A percentile compares a stretch with the other conserved stretches of the same genome.
Conservation (phyloP, 2,797 vertebrate genomes). For the Channa striata region DNA sequence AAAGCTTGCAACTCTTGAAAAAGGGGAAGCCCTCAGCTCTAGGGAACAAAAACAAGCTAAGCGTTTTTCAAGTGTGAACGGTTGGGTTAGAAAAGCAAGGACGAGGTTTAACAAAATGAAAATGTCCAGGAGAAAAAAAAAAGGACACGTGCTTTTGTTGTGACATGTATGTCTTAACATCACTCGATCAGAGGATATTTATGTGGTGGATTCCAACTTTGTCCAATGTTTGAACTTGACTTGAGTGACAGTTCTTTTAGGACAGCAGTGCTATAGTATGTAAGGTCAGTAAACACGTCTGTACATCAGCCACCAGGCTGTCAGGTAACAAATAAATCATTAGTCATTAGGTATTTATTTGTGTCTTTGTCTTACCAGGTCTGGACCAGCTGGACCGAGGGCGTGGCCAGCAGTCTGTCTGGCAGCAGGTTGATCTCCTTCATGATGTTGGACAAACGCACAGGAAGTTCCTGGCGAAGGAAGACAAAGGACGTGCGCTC, state of each 20-base stretch:
- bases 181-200: neutral
- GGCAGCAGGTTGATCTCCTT: conserved; percentile 94
- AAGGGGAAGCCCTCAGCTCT: neutral
- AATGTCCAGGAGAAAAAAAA: no score
- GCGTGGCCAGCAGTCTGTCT: conserved; percentile 88
- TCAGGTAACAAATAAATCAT: neutral
- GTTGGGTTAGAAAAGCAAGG: neutral
- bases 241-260: neutral
- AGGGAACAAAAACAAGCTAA: neutral
- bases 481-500: conserved; percentile 87
- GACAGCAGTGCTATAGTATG: neutral
- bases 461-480: conserved; percentile 91
- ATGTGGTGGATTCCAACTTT: no score
- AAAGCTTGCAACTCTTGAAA: neutral
- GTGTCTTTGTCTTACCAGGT: conserved; percentile 70
- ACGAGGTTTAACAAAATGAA: neutral
- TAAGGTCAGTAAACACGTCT: neutral
- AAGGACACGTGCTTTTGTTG: neutral
- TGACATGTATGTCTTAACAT: neutral
- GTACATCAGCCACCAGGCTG: neutral
- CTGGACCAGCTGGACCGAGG: conserved; percentile 91
- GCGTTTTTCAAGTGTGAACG: neutral
- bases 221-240: neutral
- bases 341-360: neutral
- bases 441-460: conserved; percentile 92